Percentiles rank a stretch among this genome's conserved stretches.
phyloP scores from a whole-genome alignment of 2,113 vertebrate genomes.

The Seriola aureovittata region DNA sequence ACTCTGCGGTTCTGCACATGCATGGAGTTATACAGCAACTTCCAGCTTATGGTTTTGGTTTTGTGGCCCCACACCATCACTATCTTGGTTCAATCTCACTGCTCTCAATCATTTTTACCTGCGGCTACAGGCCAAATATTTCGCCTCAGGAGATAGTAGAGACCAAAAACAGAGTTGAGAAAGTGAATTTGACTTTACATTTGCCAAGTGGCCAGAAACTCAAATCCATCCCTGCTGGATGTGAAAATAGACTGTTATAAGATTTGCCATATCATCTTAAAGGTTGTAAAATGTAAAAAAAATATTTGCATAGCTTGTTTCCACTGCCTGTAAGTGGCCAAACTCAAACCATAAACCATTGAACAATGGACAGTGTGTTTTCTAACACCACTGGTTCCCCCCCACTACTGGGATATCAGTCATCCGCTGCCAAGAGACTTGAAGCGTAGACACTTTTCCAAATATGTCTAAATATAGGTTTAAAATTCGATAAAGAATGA shows the following conservation, averaged over 20 bases:
- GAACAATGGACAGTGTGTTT: too few relatives aligned
- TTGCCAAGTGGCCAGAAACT: background rate
- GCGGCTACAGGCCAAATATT: background rate
- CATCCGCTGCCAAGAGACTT: background rate
- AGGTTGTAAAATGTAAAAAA: background rate
- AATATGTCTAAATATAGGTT: background rate
- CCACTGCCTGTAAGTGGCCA: background rate
- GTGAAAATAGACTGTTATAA: background rate
- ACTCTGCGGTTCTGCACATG: background rate
- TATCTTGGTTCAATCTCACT: background rate
- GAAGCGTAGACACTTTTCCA: background rate
- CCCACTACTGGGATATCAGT: background rate
- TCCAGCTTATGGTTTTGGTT: background rate
- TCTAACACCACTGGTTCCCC: too few relatives aligned
- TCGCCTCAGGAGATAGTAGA: background rate
- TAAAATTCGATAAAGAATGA: background rate
- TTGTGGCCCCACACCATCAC: background rate
- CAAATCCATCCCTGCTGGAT: background rate
- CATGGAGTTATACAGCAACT: background rate
- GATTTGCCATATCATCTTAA: background rate
- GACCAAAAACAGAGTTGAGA: slow-evolving; percentile 1
- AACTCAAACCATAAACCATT: background rate
- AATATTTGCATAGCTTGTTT: background rate
- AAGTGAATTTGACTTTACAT: background rate
- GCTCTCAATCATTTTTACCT: background rate